A percentile compares a stretch with the other conserved stretches of the same genome.
These are phyloP conservation scores for Quadroppia sp. DNA, from an alignment of 2,888 invertebrate species.

Conservation along the genomic window DNA sequence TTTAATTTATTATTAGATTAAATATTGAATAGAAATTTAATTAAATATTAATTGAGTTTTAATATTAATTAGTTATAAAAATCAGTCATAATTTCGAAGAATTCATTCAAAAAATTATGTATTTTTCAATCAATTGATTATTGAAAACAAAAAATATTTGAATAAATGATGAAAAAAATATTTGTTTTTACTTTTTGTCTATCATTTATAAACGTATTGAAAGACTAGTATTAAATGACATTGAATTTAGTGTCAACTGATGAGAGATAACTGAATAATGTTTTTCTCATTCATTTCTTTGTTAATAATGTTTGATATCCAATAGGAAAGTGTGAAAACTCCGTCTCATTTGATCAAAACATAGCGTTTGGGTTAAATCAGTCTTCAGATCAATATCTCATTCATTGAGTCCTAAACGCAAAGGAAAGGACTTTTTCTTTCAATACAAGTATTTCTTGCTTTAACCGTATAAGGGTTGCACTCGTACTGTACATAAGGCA, in stretches of 20 bases:
- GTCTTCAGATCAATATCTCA: slow-evolving; percentile 11
- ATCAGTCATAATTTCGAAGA: too few relatives aligned
- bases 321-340: not conserved
- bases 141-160: too few relatives aligned
- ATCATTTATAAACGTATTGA: too few relatives aligned
- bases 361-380: not conserved
- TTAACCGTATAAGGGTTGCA: not conserved
- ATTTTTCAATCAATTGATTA: too few relatives aligned
- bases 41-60: too few relatives aligned
- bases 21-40: too few relatives aligned
- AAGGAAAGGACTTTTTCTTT: not conserved
- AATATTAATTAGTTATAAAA: too few relatives aligned
- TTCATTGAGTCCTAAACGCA: not conserved
- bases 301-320: not conserved
- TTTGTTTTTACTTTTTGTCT: too few relatives aligned
- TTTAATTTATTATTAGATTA: too few relatives aligned
- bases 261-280: not conserved
- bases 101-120: too few relatives aligned
- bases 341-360: slow-evolving; percentile 1
- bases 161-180: not conserved
- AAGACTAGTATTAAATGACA: too few relatives aligned
- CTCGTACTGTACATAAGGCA: not conserved
- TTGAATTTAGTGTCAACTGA: not conserved
- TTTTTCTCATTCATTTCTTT: not conserved
- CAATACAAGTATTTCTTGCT: not conserved